Evolutionary conservation across 2,113 vertebrate species (phyloP).

Genomic region (Candoia aspera): DNA sequence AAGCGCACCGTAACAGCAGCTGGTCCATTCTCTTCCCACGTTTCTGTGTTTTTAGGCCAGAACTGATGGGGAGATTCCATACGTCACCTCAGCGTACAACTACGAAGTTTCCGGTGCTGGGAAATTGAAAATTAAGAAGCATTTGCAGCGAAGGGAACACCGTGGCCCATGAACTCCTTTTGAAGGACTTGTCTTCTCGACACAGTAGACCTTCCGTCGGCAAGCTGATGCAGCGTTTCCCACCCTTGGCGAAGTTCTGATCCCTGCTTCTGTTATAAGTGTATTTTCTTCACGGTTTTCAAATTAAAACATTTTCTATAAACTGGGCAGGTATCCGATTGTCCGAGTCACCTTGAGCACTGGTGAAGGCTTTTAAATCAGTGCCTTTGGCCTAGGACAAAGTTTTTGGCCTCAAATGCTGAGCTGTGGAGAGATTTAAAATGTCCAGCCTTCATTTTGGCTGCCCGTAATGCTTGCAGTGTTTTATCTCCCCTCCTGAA

Average conservation of each 20-base stretch:
- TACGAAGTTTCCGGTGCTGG: constrained; percentile 83
- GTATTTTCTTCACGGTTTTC: constrained; percentile 40
- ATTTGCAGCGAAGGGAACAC: constrained; percentile 53
- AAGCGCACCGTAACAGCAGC: not conserved
- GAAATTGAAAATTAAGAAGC: constrained; percentile 80
- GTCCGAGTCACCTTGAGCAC: too few species aligned
- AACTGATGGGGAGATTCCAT: constrained; percentile 82
- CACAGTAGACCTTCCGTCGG: not conserved
- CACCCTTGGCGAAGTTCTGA: fast-evolving
- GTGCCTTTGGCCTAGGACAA: not conserved
- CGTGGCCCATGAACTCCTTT: fast-evolving
- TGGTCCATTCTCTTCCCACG: not conserved
- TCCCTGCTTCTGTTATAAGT: fast-evolving
- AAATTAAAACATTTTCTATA: constrained; percentile 53
- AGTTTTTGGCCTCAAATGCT: not conserved
- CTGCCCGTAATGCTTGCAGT: not conserved
- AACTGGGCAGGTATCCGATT: fast-evolving
- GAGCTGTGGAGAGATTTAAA: too few species aligned
- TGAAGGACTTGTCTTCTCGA: not conserved
- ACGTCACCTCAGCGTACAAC: constrained; percentile 87
- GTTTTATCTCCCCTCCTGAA: not conserved
- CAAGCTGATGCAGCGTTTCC: fast-evolving
- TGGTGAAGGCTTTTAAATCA: not conserved
- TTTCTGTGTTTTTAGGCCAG: constrained; percentile 72
- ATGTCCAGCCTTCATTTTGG: not conserved